Evolutionary conservation across 2,888 invertebrate species (phyloP).

Genomic region (Amphipoea oculea): DNA sequence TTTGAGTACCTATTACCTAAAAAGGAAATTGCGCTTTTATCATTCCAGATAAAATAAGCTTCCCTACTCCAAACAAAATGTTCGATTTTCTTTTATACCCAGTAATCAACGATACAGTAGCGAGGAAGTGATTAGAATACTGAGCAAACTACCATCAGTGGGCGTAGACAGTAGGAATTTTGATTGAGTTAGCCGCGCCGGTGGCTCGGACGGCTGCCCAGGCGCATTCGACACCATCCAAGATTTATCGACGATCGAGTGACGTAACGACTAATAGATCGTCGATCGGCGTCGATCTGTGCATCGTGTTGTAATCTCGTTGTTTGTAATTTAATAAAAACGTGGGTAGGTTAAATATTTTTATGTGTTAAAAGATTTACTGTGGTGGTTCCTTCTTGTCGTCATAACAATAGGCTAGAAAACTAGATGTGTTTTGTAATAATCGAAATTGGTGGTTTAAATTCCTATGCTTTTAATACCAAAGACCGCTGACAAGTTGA

Average conservation of each 20-base stretch:
- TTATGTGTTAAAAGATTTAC: constrained; percentile 52
- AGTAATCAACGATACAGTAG: constrained; percentile 63
- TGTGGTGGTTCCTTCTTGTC: constrained; percentile 25
- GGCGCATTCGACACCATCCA: constrained; percentile 65
- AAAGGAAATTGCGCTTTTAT: not conserved
- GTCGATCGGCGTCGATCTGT: constrained; percentile 30
- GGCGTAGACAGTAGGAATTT: constrained; percentile 74
- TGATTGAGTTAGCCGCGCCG: constrained; percentile 76
- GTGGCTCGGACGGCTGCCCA: constrained; percentile 58
- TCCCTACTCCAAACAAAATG: constrained; percentile 12
- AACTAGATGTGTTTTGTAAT: constrained; percentile 33
- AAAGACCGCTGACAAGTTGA: not conserved
- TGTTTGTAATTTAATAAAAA: constrained; percentile 59
- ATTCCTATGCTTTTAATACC: not conserved
- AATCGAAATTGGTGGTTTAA: not conserved
- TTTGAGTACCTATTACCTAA: not conserved
- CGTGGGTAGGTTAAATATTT: constrained; percentile 64
- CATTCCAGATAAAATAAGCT: not conserved
- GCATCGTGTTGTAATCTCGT: constrained; percentile 55
- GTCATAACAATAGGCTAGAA: constrained; percentile 33
- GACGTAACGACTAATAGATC: constrained; percentile 66
- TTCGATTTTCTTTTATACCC: constrained; percentile 34
- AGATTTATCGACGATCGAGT: constrained; percentile 64
- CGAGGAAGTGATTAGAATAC: constrained; percentile 63
- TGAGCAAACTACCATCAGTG: constrained; percentile 59